These are phyloP conservation scores for Plutella xylostella DNA, from an alignment of 2,888 invertebrate species.

Conservation along the genomic window DNA sequence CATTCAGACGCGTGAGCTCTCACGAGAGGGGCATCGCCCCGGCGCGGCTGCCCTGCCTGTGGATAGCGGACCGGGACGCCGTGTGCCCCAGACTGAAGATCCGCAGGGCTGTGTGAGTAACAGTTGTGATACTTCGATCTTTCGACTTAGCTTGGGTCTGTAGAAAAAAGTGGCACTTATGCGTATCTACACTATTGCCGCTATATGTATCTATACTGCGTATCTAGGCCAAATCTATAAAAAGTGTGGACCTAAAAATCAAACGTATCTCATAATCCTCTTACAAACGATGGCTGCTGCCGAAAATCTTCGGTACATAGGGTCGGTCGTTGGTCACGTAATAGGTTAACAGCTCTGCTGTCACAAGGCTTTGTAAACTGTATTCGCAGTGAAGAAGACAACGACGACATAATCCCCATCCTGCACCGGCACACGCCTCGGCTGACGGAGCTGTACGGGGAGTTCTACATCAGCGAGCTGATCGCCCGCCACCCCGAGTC, in stretches of 20 bases:
- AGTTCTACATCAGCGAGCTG: constrained; percentile 75
- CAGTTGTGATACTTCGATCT: too few species aligned
- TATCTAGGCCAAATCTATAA: too few species aligned
- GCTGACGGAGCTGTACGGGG: constrained; percentile 70
- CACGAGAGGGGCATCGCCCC: constrained; percentile 38
- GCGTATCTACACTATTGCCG: background rate
- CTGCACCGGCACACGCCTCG: constrained; percentile 60
- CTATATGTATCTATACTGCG: background rate
- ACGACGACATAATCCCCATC: constrained; percentile 75
- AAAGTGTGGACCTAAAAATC: too few species aligned
- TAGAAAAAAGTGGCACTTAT: background rate
- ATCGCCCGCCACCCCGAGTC: constrained; percentile 66
- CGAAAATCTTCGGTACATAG: background rate
- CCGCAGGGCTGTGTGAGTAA: constrained; percentile 45
- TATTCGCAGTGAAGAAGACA: constrained; percentile 73
- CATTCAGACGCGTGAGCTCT: constrained; percentile 36
- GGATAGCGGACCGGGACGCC: constrained; percentile 40
- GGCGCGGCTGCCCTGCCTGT: constrained; percentile 37
- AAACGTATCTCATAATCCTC: background rate
- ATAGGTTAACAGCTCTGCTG: background rate
- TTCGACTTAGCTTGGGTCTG: background rate
- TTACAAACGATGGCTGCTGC: background rate
- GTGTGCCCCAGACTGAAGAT: constrained; percentile 45
- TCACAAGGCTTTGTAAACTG: background rate
- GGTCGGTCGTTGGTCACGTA: too few species aligned